Base-by-base conservation (phyloP, 2,888 invertebrate genomes). In the Himalopsyche anomala region DNA sequence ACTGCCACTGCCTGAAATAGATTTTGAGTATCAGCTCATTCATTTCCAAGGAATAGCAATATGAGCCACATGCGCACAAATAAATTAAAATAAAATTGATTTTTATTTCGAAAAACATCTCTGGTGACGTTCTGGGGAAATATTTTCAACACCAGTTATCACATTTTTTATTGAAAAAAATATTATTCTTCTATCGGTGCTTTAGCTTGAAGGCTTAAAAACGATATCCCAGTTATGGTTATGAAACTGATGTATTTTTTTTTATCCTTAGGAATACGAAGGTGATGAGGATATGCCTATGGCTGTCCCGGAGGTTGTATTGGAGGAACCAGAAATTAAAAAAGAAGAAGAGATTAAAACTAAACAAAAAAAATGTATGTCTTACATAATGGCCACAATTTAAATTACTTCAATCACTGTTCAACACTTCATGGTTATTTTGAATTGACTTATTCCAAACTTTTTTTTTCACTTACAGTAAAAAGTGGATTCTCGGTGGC, bases 181-280 rank as follows among this genome's bases (percentile, higher is more conserved):
- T 28, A 28, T 28, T 28, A 1, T 28, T 28, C 28, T 0, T 28
- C 28, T 1, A 28, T 28, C 28, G 28, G 28, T 28, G 28, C 28
- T 28, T 28, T 28, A 2, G 28, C 28, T 28, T 2, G 28, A 28
- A 28, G 28, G 28, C 28, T 28, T 28, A 28, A 28, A 62, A 19
- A 62, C 8, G 6, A 62, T 28, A 62, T 62, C 28, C 1, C 4
- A 4, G 62, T 5, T 51, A 15, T 51, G 12, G 15, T 51, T 11
- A 51, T 51, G 36, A 0, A 9, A 36, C 36, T 28, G 15, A 54
- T 19, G 36, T n/a, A 12, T 42, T 42, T 8, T 74, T n/a, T 36
- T 79, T 84, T n/a, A 9, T 56, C 80, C 56, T 80, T 54, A 88
- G 80, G 86, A 88, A 82, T 84, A 87, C 82, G 88, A 88, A 42